Evolutionary conservation across 2,113 vertebrate genomes (phyloP), one percentile per base, ranked within the genome.

Genomic region (Stegastes partitus): DNA sequence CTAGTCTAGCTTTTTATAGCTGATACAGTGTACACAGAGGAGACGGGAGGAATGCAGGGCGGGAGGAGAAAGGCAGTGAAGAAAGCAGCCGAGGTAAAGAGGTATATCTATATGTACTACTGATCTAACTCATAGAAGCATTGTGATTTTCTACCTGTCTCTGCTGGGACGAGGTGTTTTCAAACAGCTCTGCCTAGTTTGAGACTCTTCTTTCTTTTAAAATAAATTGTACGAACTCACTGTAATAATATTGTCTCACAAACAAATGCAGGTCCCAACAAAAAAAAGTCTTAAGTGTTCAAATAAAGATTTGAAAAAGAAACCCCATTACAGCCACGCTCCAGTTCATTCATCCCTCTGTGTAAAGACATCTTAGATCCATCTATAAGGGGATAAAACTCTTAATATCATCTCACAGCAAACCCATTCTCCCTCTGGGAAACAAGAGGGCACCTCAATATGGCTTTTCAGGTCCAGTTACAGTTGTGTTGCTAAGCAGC

Each of bases 1-100:
- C 80, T 57, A 70, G 65, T 90, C 83, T 74, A 71, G 74, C 71
- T 82, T 85, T 87, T 91, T 88, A 83, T 87, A 82, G 91, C 80
- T 25, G 61, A 74, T 84, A 70, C 50, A 59, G 83, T 82, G 77
- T 72, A 68, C 83, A 82, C 79, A 65, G 76, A 79, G 66, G 77
- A 82, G 77, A 82, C 49, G 44, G 70, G 54, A 79, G 76, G 74
- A 79, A 79, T 58, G 11, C 44, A 78, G 69, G 72, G 73, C 61
- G 62, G 77, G 58, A 78, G 68, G 69, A 72, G 67, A 73, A 68
- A 80, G 55, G 16, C 25, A 44, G 47, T 45, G 59, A 56, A 71
- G 55, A 59, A 79, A 72, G 47, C 11, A 74, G 28, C 55, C 26
- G 65, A 49, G 28, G 71, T 75, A 69, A 74, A 74, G 50, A 37